Evolutionary conservation across 1,140 invertebrate genomes (phyloP).

Genomic region (Xylocopa sonorina): DNA sequence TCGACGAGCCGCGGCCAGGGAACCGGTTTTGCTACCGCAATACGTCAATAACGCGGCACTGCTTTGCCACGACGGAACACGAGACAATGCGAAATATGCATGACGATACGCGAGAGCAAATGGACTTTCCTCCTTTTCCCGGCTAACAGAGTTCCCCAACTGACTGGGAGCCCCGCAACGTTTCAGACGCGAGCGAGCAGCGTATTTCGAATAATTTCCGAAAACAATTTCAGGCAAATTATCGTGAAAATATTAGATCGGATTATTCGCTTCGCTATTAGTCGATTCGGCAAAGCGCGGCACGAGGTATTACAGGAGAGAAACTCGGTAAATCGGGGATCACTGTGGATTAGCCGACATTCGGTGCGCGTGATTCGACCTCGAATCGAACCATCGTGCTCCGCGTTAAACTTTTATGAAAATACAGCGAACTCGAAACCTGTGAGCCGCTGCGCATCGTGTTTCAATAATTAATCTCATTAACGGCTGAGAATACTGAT

Average conservation of each 20-base stretch:
- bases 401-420: constrained; percentile 2
- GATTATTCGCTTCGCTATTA: neutral
- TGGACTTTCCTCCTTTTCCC: neutral
- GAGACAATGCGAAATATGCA: constrained; percentile 17
- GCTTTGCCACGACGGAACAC: constrained; percentile 20
- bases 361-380: neutral
- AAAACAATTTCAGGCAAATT: no score
- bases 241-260: neutral
- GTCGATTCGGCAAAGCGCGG: no score
- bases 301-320: neutral
- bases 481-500: no score
- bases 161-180: neutral
- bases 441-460: neutral
- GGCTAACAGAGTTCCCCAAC: neutral
- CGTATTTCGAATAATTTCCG: neutral
- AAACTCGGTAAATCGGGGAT: neutral
- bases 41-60: constrained; percentile 62
- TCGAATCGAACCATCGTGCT: neutral
- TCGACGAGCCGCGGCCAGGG: constrained; percentile 32
- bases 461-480: neutral
- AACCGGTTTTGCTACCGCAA: constrained; percentile 69
- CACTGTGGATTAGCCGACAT: constrained; percentile 4
- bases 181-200: neutral
- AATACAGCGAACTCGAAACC: neutral
- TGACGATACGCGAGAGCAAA: constrained; percentile 10